These are phyloP conservation scores for Aphis gossypii DNA, from an alignment of 1,140 invertebrate genomes.

Conservation along the genomic window DNA sequence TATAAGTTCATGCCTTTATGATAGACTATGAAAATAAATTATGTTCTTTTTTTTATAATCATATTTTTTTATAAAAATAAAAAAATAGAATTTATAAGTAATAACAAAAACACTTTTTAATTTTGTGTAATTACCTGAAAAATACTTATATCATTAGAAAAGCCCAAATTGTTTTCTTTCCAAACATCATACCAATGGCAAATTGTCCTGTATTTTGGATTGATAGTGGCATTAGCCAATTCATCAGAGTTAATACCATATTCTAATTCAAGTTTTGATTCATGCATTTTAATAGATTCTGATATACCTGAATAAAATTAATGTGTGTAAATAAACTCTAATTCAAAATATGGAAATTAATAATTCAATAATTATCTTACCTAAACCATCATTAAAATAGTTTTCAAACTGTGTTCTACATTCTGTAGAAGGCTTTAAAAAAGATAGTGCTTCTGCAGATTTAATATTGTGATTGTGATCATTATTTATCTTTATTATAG, in stretches of 20 bases:
- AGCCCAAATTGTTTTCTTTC: conserved; percentile 1
- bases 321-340: not conserved
- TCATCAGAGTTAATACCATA: not conserved
- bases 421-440: not conserved
- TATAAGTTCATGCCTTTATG: too few species aligned
- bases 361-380: conserved; percentile 1
- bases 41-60: not conserved
- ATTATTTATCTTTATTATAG: not conserved
- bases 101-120: not conserved
- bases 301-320: not conserved
- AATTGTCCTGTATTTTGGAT: not conserved
- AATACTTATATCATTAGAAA: not conserved
- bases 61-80: not conserved
- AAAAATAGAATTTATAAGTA: not conserved
- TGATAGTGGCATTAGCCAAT: not conserved
- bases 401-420: not conserved
- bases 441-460: not conserved
- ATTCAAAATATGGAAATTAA: not conserved
- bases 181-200: not conserved
- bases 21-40: too few species aligned
- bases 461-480: not conserved
- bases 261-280: not conserved
- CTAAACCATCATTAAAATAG: not conserved
- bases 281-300: not conserved
- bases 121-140: not conserved